Evolutionary conservation across 2,113 vertebrate species (phyloP).

Genomic region (Callipepla californica): DNA sequence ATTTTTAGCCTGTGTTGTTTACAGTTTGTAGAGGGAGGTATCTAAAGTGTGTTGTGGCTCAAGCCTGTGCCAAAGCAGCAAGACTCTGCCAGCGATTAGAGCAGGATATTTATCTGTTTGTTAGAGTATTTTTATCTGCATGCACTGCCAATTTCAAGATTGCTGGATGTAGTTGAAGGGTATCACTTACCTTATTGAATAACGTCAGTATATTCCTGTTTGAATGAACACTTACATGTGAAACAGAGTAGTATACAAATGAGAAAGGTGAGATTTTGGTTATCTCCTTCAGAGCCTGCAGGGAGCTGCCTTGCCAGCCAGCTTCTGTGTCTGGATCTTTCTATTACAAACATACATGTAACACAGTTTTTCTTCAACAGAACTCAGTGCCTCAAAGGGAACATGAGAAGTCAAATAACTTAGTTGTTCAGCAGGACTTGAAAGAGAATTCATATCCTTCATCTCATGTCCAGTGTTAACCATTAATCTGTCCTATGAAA

Average conservation of each 20-base stretch:
- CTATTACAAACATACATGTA: neutral
- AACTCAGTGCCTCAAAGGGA: neutral
- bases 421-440: neutral
- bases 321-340: neutral
- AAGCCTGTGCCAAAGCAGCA: neutral
- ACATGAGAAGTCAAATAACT: neutral
- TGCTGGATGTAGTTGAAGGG: neutral
- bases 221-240: neutral
- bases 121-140: neutral
- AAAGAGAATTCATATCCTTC: neutral
- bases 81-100: neutral
- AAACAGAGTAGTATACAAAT: neutral
- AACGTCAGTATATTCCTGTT: neutral
- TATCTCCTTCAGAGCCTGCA: neutral
- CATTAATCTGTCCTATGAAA: neutral
- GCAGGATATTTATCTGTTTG: neutral
- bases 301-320: neutral
- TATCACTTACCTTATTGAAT: neutral
- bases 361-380: neutral
- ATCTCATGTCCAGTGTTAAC: neutral
- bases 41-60: neutral
- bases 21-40: neutral
- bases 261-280: neutral
- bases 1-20: neutral
- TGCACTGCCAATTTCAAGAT: neutral